Evolutionary conservation across 2,797 vertebrate species (phyloP).

Genomic region (Forpus xanthops): DNA sequence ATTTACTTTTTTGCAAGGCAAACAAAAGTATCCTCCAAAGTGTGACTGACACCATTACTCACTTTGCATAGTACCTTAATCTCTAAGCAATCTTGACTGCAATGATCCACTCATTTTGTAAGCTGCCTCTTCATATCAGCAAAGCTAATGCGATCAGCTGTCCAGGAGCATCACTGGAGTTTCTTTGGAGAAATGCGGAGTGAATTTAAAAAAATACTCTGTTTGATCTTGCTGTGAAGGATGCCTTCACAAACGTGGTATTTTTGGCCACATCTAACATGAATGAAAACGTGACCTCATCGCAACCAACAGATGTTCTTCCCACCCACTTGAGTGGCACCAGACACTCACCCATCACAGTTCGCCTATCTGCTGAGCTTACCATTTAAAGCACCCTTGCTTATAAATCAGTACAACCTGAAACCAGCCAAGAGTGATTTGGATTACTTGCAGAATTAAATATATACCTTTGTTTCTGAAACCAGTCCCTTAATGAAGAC

Average conservation of each 20-base stretch:
- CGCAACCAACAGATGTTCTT: background rate
- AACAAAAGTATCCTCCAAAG: background rate
- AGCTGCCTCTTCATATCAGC: background rate
- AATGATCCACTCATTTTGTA: background rate
- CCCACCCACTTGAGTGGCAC: background rate
- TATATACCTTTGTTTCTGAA: slow-evolving; percentile 16
- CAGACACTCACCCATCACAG: background rate
- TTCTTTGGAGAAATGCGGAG: background rate
- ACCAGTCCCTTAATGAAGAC: background rate
- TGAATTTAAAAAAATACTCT: background rate
- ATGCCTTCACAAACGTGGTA: background rate
- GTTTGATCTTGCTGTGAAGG: background rate
- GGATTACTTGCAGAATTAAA: background rate
- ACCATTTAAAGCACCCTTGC: background rate
- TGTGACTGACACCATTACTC: background rate
- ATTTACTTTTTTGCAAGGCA: slow-evolving; percentile 27
- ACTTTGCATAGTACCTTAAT: background rate
- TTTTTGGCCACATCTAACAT: background rate
- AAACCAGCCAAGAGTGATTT: background rate
- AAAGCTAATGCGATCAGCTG: background rate
- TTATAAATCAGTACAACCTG: background rate
- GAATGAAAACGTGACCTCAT: background rate
- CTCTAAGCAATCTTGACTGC: background rate
- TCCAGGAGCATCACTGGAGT: background rate
- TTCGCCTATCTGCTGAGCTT: background rate